phyloP scores from a whole-genome alignment of 2,797 vertebrate genomes.

The Parauchenoglanis punctatus region DNA sequence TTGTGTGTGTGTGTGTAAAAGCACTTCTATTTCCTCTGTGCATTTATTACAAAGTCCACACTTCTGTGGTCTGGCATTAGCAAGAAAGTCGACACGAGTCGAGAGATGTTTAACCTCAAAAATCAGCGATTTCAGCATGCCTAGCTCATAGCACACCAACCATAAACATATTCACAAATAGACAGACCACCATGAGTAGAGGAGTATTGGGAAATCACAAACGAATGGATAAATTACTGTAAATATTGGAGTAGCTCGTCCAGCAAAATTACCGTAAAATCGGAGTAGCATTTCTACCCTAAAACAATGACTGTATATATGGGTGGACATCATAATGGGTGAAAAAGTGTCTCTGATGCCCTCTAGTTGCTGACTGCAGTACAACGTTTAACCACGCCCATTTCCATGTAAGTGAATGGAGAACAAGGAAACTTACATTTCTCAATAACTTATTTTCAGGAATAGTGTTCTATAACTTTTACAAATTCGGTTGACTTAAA shows the following conservation, averaged over 20 bases:
- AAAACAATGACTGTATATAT: no score
- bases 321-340: no score
- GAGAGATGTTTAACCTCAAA: background rate
- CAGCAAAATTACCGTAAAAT: no score
- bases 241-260: no score
- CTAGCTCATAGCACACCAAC: background rate
- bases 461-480: background rate
- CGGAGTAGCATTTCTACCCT: no score
- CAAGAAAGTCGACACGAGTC: background rate
- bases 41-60: background rate
- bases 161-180: background rate
- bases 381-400: background rate
- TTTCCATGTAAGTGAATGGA: background rate
- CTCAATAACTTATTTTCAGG: background rate
- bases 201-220: background rate
- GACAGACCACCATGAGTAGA: background rate
- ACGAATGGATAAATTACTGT: no score
- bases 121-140: background rate
- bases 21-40: background rate
- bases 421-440: background rate
- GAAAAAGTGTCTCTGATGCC: background rate
- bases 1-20: background rate
- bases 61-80: background rate
- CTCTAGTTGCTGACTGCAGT: background rate
- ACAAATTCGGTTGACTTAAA: background rate